These are phyloP conservation scores for Idris sp. DNA, from an alignment of 1,140 invertebrate species.

Conservation along the genomic window DNA sequence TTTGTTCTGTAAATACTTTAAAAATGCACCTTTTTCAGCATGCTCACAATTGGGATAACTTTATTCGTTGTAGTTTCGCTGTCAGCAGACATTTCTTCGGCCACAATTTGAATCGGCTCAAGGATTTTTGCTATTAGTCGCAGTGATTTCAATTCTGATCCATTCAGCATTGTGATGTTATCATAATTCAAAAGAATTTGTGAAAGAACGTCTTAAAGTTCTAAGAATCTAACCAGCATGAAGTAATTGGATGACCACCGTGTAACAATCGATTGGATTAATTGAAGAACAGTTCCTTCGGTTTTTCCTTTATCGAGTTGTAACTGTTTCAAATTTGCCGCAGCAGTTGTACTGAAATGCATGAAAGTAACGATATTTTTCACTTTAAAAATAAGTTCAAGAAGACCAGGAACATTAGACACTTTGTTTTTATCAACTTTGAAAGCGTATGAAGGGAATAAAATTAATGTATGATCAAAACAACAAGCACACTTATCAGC, in stretches of 20 bases:
- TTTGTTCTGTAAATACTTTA: too few relatives aligned
- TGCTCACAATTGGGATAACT: constrained; percentile 11
- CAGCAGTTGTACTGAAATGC: neutral
- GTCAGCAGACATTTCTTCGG: constrained; percentile 12
- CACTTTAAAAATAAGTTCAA: constrained; percentile 16
- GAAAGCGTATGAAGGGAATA: constrained; percentile 8
- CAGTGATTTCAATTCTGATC: constrained; percentile 1
- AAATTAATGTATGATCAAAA: constrained; percentile 7
- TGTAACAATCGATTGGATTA: constrained; percentile 3
- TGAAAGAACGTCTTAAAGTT: constrained; percentile 1
- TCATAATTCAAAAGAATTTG: neutral
- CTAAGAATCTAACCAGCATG: constrained; percentile 2
- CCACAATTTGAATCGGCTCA: constrained; percentile 13
- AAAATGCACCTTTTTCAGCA: constrained; percentile 10
- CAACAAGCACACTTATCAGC: neutral
- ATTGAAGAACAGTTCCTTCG: constrained; percentile 6
- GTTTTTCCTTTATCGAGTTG: constrained; percentile 8
- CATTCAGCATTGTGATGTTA: constrained; percentile 9
- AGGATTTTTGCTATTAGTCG: neutral
- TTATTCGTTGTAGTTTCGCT: constrained; percentile 14
- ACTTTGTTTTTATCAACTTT: constrained; percentile 8
- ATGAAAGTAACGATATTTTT: constrained; percentile 11
- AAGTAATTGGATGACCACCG: constrained; percentile 8
- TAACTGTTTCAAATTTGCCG: neutral
- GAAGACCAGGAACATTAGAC: constrained; percentile 14